A percentile compares a stretch with the other conserved stretches of the same genome.
Conservation (phyloP, 2,113 vertebrate species). For the Paralichthys olivaceus region DNA sequence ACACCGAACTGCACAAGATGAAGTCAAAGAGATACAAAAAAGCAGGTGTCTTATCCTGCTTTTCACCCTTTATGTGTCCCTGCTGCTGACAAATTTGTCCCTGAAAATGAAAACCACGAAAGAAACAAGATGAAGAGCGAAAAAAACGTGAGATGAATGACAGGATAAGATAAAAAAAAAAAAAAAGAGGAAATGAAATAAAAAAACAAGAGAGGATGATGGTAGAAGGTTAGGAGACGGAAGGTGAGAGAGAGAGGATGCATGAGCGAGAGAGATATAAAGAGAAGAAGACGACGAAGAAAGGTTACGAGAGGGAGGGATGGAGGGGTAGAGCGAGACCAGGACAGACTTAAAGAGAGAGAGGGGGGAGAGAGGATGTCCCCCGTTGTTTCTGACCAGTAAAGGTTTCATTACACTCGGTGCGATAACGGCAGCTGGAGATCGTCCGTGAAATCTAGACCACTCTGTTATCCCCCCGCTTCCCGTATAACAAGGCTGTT, state of each 20-base stretch:
- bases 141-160: slow-evolving; percentile 17
- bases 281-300: slow-evolving; percentile 32
- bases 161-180: slow-evolving; percentile 11
- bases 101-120: slow-evolving; percentile 13
- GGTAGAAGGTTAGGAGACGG: slow-evolving; percentile 31
- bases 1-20: slow-evolving; percentile 29
- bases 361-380: slow-evolving; percentile 30
- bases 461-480: slow-evolving; percentile 61
- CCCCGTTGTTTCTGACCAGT: slow-evolving; percentile 53
- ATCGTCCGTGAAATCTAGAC: slow-evolving; percentile 75
- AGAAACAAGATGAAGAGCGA: not conserved
- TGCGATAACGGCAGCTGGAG: slow-evolving; percentile 64
- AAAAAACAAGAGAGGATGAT: slow-evolving; percentile 9
- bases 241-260: slow-evolving; percentile 12
- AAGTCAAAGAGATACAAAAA: slow-evolving; percentile 38
- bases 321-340: slow-evolving; percentile 4
- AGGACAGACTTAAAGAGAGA: slow-evolving; percentile 30
- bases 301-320: slow-evolving; percentile 37
- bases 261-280: slow-evolving; percentile 13
- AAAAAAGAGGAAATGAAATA: slow-evolving; percentile 24
- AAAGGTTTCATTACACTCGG: slow-evolving; percentile 67
- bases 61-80: slow-evolving; percentile 16
- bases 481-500: slow-evolving; percentile 68
- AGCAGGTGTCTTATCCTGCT: slow-evolving; percentile 12
- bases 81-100: slow-evolving; percentile 16